Evolutionary conservation across 1,140 invertebrate genomes (phyloP).

Genomic region (Phortica variegata): DNA sequence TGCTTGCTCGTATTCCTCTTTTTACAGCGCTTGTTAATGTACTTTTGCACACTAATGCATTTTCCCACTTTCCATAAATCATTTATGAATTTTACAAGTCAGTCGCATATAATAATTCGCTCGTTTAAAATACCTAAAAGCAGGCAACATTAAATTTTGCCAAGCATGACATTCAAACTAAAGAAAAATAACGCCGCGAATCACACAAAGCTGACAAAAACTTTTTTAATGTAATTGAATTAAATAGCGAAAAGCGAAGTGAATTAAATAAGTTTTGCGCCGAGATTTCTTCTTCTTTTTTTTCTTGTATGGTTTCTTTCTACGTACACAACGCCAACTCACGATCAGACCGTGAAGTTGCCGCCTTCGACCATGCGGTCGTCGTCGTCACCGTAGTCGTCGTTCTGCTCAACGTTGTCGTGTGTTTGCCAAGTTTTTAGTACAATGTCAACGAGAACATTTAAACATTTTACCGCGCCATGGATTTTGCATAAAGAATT

Average conservation of each 20-base stretch:
- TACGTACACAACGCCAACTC: neutral
- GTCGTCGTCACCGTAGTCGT: constrained; percentile 47
- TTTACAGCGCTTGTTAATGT: no score
- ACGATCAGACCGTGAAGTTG: constrained; percentile 24
- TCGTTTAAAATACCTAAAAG: no score
- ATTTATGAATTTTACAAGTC: no score
- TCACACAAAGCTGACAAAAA: constrained; percentile 19
- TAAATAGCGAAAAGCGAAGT: constrained; percentile 55
- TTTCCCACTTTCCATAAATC: no score
- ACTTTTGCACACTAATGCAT: no score
- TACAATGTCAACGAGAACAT: neutral
- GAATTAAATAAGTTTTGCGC: constrained; percentile 54
- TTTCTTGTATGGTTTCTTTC: neutral
- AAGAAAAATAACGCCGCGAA: neutral
- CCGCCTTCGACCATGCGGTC: constrained; percentile 44
- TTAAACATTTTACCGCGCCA: constrained; percentile 23
- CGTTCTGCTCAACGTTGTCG: constrained; percentile 4
- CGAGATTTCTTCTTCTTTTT: neutral
- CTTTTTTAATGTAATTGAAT: constrained; percentile 50
- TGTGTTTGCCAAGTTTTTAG: constrained; percentile 5
- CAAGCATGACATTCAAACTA: no score
- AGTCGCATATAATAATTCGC: no score
- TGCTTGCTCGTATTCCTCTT: no score
- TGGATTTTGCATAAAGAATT: constrained; percentile 20
- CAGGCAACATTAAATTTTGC: no score